phyloP scores from a whole-genome alignment of 2,797 vertebrate genomes.

The Rhincodon typus region DNA sequence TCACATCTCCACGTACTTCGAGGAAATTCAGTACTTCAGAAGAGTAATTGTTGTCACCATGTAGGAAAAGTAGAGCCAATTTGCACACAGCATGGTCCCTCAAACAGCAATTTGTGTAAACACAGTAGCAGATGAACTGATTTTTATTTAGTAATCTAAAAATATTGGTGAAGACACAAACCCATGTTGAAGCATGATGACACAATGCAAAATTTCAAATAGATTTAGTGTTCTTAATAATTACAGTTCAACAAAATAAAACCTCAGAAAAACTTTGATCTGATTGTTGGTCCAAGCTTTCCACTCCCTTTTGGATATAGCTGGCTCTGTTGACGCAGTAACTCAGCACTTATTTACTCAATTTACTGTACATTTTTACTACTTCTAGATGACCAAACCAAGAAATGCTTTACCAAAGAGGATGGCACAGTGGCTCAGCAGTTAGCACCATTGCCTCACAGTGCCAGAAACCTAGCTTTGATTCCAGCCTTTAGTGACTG shows the following conservation, averaged over 20 bases:
- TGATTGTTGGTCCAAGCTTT: not conserved
- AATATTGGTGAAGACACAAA: not conserved
- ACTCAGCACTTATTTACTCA: not conserved
- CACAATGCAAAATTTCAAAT: not conserved
- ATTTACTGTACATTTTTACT: not conserved
- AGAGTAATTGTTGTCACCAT: not conserved
- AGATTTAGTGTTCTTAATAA: not conserved
- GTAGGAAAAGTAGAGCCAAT: not conserved
- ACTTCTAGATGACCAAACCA: not conserved
- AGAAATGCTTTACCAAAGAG: too few species aligned
- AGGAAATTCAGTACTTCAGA: not conserved
- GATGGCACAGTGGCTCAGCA: too few species aligned
- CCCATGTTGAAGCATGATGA: not conserved
- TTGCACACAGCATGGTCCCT: too few species aligned
- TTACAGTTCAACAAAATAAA: not conserved
- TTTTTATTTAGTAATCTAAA: not conserved
- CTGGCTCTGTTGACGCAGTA: not conserved
- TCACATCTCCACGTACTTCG: not conserved
- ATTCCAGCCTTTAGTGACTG: too few species aligned
- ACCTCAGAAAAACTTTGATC: not conserved
- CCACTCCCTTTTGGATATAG: not conserved
- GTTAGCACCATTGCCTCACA: too few species aligned
- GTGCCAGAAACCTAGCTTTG: too few species aligned
- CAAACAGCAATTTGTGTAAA: too few species aligned
- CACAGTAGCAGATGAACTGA: not conserved